Evolutionary conservation across 2,888 invertebrate genomes (phyloP), one percentile per base, ranked within the genome.

Genomic region (Azorinus chamasolen): DNA sequence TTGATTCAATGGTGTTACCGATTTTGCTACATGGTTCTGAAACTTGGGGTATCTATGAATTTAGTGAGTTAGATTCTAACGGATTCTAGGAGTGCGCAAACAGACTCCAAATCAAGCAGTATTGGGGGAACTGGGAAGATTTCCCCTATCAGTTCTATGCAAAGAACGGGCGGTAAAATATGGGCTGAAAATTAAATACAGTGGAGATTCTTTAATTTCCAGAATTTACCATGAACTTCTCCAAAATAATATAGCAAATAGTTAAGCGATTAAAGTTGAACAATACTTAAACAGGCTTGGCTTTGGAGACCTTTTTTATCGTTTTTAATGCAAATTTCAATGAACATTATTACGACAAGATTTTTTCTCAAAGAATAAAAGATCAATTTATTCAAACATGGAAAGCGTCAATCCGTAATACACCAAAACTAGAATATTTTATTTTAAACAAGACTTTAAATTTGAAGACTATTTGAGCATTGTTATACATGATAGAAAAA

Each of bases 371-470:
- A 20, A 5, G 45, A 4, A 16, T 45, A 18, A 4, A 16, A 18
- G 20, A 45, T 45, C 45, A 45, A 20, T 8, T 45, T 45, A 20
- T 20, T 45, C 45, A 45, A 45, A 14, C 4, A 16, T 45, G 45
- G 45, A 45, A 20, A 8, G 14, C 45, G 3, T 45, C n/a, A 45
- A 45, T 45, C 4, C 4, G 4, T 8, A 45, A 18, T 45, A 45
- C 14, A 14, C 5, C 45, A 4, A 62, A 62, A 39, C 27, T 62
- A 39, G 2, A 4, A 51, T 14, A 24, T 20, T 59, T 39, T 39
- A 1, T 14, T 46, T 32, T 14, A 59, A 59, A 57, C 25, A 24
- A 48, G 59, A 48, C 2, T 45, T 59, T 25, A 16, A n/a, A 12
- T 46, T 27, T 2, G 59, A 59, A 18, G 14, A 22, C n/a, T 59